These are phyloP conservation scores for Diorhabda sublineata DNA, from an alignment of 1,140 invertebrate species.

Conservation along the genomic window DNA sequence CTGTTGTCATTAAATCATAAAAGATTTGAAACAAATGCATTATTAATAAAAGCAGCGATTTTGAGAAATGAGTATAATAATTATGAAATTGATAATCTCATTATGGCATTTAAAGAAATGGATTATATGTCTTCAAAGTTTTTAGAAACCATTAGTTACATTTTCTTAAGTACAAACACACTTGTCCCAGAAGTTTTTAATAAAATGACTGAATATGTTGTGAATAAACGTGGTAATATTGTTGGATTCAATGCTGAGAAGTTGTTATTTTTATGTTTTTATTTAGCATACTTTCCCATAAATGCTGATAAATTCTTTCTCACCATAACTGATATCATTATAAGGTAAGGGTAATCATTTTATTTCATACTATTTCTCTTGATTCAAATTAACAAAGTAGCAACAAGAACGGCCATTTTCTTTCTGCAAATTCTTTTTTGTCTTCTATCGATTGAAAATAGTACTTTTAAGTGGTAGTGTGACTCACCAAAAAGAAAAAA, in stretches of 20 bases:
- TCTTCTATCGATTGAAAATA: no score
- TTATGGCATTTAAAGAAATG: constrained; percentile 16
- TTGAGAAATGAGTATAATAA: constrained; percentile 20
- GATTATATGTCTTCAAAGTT: constrained; percentile 44
- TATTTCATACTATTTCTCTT: background rate
- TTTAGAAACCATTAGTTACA: constrained; percentile 46
- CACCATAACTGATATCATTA: constrained; percentile 36
- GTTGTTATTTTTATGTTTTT: constrained; percentile 49
- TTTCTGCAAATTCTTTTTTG: background rate
- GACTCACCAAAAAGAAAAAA: no score
- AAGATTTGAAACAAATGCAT: background rate
- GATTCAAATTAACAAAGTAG: background rate
- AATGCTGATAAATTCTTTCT: constrained; percentile 42
- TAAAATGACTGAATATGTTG: constrained; percentile 47
- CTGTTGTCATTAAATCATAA: constrained; percentile 8
- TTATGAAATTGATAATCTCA: constrained; percentile 20
- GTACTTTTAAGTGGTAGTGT: no score
- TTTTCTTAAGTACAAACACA: constrained; percentile 42
- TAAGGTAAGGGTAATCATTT: constrained; percentile 31
- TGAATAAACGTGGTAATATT: constrained; percentile 43
- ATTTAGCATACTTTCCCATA: constrained; percentile 49
- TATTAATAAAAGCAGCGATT: constrained; percentile 22
- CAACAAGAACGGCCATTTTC: background rate
- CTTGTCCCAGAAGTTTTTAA: constrained; percentile 48
- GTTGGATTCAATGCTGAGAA: constrained; percentile 51